Evolutionary conservation across 1,140 invertebrate genomes (phyloP).

Genomic region (Rhagoletis zephyria): DNA sequence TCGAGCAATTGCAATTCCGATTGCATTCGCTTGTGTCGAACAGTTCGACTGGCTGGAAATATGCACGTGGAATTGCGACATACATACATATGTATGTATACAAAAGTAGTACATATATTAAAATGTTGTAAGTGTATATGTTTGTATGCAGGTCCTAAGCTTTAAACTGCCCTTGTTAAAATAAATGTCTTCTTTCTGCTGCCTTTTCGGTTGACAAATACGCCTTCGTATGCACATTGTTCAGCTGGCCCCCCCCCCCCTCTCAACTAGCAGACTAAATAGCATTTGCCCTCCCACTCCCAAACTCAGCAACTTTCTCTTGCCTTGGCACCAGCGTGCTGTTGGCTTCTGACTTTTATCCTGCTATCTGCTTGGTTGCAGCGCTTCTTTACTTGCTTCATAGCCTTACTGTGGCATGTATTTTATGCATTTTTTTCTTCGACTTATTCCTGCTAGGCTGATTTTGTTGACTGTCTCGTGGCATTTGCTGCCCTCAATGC

Average conservation of each 20-base stretch:
- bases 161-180: not conserved
- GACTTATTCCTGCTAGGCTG: slow-evolving; percentile 21
- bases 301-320: not conserved
- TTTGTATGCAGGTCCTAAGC: not conserved
- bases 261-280: not conserved
- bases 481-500: slow-evolving; percentile 35
- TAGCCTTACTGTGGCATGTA: not conserved
- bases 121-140: not conserved
- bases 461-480: slow-evolving; percentile 42
- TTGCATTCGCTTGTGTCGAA: slow-evolving; percentile 44
- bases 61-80: not conserved
- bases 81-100: not conserved
- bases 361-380: slow-evolving; percentile 1
- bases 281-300: not conserved
- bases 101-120: not conserved
- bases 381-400: not conserved
- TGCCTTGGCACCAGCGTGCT: not conserved
- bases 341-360: slow-evolving; percentile 9
- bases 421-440: not conserved
- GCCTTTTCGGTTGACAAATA: slow-evolving; percentile 7
- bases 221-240: not conserved
- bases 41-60: slow-evolving; percentile 13
- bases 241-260: not conserved
- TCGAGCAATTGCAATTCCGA: slow-evolving; percentile 35
- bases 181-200: slow-evolving; percentile 38